These are phyloP conservation scores for Pogonomyrmex barbatus DNA, from an alignment of 1,140 invertebrate species.

Conservation along the genomic window DNA sequence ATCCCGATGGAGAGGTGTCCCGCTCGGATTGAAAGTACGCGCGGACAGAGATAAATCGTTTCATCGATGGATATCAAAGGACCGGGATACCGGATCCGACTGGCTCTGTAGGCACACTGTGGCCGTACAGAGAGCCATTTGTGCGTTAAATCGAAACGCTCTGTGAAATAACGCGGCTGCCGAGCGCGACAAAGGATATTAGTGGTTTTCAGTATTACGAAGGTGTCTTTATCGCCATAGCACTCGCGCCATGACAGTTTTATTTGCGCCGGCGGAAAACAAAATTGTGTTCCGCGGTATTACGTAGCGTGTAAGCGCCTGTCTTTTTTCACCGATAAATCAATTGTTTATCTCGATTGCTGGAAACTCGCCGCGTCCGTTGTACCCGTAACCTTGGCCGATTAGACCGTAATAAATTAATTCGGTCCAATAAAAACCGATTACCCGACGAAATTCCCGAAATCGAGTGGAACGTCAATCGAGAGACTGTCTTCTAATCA, in stretches of 20 bases:
- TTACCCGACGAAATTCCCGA: conserved; percentile 41
- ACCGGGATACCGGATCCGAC: conserved; percentile 71
- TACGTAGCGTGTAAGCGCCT: conserved; percentile 30
- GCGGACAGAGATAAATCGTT: conserved; percentile 78
- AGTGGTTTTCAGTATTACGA: conserved; percentile 65
- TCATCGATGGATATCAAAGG: conserved; percentile 78
- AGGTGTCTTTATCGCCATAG: conserved; percentile 61
- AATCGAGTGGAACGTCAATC: conserved; percentile 41
- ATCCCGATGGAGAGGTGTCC: conserved; percentile 76
- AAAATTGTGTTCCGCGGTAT: conserved; percentile 62
- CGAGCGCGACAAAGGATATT: conserved; percentile 75
- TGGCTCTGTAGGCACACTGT: conserved; percentile 66
- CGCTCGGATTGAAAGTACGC: conserved; percentile 75
- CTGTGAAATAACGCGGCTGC: conserved; percentile 73
- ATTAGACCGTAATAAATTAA: conserved; percentile 65
- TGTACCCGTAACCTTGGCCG: conserved; percentile 58
- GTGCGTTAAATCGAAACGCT: conserved; percentile 78
- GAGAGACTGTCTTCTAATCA: conserved; percentile 25
- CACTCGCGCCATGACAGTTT: conserved; percentile 59
- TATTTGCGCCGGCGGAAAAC: conserved; percentile 59
- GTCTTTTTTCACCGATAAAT: conserved; percentile 59
- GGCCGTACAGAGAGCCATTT: conserved; percentile 74
- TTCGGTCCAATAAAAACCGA: conserved; percentile 55
- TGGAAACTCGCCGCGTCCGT: conserved; percentile 49
- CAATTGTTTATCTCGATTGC: conserved; percentile 61